Evolutionary conservation across 1,140 invertebrate species (phyloP).

Genomic region (Idris sp.): DNA sequence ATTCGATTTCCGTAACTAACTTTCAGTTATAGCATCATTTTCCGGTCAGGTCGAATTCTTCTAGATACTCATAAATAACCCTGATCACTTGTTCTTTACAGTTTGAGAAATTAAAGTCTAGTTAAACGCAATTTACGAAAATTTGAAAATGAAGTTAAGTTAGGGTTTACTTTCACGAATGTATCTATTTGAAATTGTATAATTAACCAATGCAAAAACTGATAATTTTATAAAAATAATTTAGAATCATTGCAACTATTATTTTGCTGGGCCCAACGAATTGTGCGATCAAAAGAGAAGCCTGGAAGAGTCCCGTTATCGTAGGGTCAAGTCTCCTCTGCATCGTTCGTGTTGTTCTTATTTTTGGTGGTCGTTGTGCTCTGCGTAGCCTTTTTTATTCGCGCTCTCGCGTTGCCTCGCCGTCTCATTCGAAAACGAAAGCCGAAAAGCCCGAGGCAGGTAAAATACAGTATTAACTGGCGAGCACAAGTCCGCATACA

Average conservation of each 20-base stretch:
- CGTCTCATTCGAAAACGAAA: constrained; percentile 71
- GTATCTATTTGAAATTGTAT: no score
- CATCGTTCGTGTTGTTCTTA: constrained; percentile 45
- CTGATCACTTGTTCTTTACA: no score
- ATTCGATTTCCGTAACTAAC: constrained; percentile 39
- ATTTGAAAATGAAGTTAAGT: no score
- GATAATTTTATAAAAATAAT: no score
- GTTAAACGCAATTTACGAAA: no score
- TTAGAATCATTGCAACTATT: no score
- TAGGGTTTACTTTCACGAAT: no score
- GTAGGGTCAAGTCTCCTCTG: constrained; percentile 73
- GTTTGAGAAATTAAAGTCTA: no score
- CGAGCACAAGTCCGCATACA: no score
- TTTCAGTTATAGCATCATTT: constrained; percentile 40
- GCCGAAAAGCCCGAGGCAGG: constrained; percentile 69
- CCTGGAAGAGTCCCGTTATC: constrained; percentile 76
- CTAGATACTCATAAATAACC: constrained; percentile 35
- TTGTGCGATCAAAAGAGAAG: constrained; percentile 73
- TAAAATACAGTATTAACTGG: constrained; percentile 71
- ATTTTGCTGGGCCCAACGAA: constrained; percentile 67
- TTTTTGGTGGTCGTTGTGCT: constrained; percentile 48
- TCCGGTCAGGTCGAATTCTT: constrained; percentile 52
- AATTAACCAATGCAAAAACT: no score
- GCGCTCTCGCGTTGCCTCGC: constrained; percentile 60
- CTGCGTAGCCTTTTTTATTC: constrained; percentile 60